Percentiles rank a stretch among this genome's conserved stretches.
These are phyloP conservation scores for Glaucidium brasilianum DNA, from an alignment of 2,113 vertebrate species.

Conservation along the genomic window DNA sequence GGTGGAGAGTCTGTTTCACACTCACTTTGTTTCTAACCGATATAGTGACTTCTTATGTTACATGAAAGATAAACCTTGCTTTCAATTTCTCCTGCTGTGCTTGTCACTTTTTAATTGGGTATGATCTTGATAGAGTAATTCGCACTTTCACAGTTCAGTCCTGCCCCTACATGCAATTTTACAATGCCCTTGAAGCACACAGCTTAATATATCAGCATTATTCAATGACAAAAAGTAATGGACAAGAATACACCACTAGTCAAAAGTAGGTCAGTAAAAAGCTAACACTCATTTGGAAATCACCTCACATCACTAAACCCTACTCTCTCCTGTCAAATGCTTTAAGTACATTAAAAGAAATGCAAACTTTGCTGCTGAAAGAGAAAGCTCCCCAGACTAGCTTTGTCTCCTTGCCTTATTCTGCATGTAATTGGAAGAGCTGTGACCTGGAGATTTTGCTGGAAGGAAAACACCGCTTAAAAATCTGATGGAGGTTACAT, in stretches of 20 bases:
- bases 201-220: conserved; percentile 58
- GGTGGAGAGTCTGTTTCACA: conserved; percentile 30
- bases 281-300: conserved; percentile 15
- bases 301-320: conserved; percentile 7
- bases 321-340: background rate
- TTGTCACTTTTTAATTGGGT: conserved; percentile 68
- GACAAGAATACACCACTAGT: background rate
- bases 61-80: conserved; percentile 56
- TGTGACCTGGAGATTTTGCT: conserved; percentile 20
- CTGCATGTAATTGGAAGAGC: background rate
- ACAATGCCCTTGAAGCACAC: conserved; percentile 58
- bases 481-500: background rate
- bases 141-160: conserved; percentile 52
- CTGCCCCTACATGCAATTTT: conserved; percentile 56
- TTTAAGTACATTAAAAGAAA: conserved; percentile 34
- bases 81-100: conserved; percentile 62
- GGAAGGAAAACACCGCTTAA: conserved; percentile 29
- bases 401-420: background rate
- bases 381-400: conserved; percentile 16
- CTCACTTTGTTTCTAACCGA: conserved; percentile 51
- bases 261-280: conserved; percentile 59
- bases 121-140: conserved; percentile 66
- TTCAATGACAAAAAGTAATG: conserved; percentile 61
- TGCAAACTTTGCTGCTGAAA: conserved; percentile 16
- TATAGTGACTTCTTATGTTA: conserved; percentile 36